Base-by-base conservation (phyloP, 2,888 invertebrate species). In the Hoplodrina blanda region DNA sequence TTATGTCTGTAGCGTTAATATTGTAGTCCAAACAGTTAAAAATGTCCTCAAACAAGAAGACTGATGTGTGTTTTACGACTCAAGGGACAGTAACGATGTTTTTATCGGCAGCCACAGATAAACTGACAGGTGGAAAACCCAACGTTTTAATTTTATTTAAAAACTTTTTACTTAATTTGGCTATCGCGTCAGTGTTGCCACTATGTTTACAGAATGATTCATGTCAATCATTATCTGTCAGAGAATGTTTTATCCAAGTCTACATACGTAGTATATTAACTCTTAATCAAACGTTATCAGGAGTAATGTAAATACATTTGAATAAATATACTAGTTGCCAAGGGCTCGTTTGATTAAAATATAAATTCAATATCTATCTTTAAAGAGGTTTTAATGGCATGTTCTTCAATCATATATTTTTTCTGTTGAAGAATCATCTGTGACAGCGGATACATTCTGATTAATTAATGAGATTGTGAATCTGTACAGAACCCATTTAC, bases 41-140 rank as follows among this genome's bases (percentile, higher is more conserved):
- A 65, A 63, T 60, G 65, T 68, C 72, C 67, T 62, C 37, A 66
- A 77, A 80, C 69, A 72, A 78, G 33, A 68, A 76, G 64, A 73
- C 56, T 69, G 46, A 78, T 81, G 55, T 60, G 55, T 65, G 56
- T 76, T 81, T 76, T 74, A 82, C 77, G 76, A 79, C 60, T 41
- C 25, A 11, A 17, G 64, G 53, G 67, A 74, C 71, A 63, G 62
- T 77, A 69, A 82, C 62, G 82, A 73, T 57, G 60, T 66, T 80
- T 80, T 82, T 82, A 83, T 82, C 78, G 62, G 49, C 52, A 57
- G 46, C n/a, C 68, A 66, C 33, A 74, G 84, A 78, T 78, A 80
- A 80, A 63, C 20, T 44, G 69, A 78, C 80, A 84, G 84, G 82
- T 83, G 70, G 54, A 67, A 64, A 49, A 49, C 37, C 15, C 52